Conservation (phyloP, 2,113 vertebrate species). For the Apodemus sylvaticus region DNA sequence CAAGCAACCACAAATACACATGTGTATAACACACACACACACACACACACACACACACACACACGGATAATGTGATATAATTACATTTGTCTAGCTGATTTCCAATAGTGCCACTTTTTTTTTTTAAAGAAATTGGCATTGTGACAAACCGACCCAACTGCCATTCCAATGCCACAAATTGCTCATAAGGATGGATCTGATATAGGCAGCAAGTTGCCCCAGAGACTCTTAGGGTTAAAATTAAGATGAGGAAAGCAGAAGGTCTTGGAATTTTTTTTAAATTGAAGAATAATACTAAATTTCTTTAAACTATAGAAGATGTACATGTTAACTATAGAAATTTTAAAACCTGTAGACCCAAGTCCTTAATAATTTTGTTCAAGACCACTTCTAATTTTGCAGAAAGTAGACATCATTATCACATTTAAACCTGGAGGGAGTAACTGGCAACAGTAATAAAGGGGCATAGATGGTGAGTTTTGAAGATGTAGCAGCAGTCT, state of each 20-base stretch:
- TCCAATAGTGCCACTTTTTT: neutral
- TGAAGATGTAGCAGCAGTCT: slow-evolving; percentile 14
- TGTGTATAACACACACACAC: neutral
- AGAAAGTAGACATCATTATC: slow-evolving; percentile 44
- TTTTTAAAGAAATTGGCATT: slow-evolving; percentile 7
- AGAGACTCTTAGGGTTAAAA: slow-evolving; percentile 39
- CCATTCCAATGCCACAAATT: neutral
- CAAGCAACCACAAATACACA: neutral
- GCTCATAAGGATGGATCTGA: neutral
- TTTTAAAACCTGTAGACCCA: neutral
- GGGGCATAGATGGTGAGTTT: slow-evolving; percentile 27
- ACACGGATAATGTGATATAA: neutral
- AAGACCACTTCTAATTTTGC: slow-evolving; percentile 22
- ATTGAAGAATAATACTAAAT: slow-evolving; percentile 20
- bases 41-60: neutral
- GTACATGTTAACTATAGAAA: neutral
- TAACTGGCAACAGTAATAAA: slow-evolving; percentile 67
- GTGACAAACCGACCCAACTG: neutral
- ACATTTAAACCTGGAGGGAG: slow-evolving; percentile 23
- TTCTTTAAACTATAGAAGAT: slow-evolving; percentile 16
- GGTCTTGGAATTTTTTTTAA: neutral
- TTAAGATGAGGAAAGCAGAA: slow-evolving; percentile 67
- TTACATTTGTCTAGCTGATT: slow-evolving; percentile 22
- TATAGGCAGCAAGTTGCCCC: neutral
- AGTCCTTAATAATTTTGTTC: slow-evolving; percentile 16